Conservation (phyloP, 2,888 invertebrate genomes). For the Tachina grossa region DNA sequence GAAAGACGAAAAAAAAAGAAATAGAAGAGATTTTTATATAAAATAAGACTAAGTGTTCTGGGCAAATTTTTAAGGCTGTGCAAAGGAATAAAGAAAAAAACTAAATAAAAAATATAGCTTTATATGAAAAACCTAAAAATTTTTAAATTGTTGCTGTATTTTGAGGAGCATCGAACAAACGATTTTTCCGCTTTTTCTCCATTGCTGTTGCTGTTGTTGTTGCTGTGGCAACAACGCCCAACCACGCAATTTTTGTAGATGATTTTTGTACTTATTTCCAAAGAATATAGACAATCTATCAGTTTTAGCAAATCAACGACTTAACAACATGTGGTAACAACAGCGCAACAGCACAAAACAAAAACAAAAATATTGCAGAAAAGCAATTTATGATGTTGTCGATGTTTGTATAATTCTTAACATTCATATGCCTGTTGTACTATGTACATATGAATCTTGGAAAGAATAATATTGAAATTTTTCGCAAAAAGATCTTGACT, state of each 20-base stretch:
- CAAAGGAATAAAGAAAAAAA: background rate
- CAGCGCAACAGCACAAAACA: conserved; percentile 58
- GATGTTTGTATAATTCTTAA: conserved; percentile 73
- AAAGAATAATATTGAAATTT: conserved; percentile 26
- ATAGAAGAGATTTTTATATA: conserved; percentile 12
- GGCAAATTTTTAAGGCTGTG: background rate
- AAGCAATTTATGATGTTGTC: conserved; percentile 81
- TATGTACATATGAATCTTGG: conserved; percentile 6
- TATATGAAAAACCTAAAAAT: conserved; percentile 33
- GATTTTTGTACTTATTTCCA: conserved; percentile 62
- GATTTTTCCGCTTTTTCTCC: background rate
- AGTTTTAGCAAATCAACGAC: conserved; percentile 76
- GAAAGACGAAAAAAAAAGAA: background rate
- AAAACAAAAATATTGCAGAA: conserved; percentile 70
- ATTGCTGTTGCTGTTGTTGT: conserved; percentile 16
- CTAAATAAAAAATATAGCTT: conserved; percentile 39
- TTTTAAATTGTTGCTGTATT: conserved; percentile 49
- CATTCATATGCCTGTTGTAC: conserved; percentile 54
- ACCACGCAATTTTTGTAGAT: conserved; percentile 72
- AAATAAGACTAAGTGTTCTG: conserved; percentile 33
- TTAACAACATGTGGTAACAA: conserved; percentile 72
- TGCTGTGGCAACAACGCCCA: conserved; percentile 67
- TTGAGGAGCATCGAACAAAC: conserved; percentile 55
- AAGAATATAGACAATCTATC: conserved; percentile 75
- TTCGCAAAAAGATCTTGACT: conserved; percentile 1